Percentiles rank a stretch among this genome's conserved stretches.
Evolutionary conservation across 2,797 vertebrate genomes (phyloP).

Genomic region (Anolis apletophallus): DNA sequence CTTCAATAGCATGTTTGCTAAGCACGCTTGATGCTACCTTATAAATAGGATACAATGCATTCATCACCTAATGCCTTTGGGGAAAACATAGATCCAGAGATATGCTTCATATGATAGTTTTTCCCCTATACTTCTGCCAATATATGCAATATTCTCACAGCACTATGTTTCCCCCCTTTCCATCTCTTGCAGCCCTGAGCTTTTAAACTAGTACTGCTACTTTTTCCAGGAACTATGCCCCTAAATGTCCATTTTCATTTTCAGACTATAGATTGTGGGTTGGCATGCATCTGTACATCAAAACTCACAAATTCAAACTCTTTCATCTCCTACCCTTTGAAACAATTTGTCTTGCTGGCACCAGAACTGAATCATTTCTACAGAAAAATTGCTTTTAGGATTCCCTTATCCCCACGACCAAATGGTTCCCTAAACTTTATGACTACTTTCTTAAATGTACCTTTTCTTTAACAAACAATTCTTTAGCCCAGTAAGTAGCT

Average conservation of each 20-base stretch:
- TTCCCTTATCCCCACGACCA: constrained; percentile 22
- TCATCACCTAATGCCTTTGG: constrained; percentile 42
- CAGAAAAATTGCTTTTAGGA: constrained; percentile 38
- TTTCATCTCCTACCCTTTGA: constrained; percentile 51
- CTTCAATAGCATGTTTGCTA: constrained; percentile 54
- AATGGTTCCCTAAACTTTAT: constrained; percentile 61
- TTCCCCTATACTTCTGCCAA: constrained; percentile 42
- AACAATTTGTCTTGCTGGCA: constrained; percentile 54
- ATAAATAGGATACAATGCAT: constrained; percentile 50
- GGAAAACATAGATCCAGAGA: constrained; percentile 54
- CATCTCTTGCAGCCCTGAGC: constrained; percentile 47
- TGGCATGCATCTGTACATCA: constrained; percentile 27
- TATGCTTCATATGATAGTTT: constrained; percentile 54
- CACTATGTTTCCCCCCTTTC: constrained; percentile 22
- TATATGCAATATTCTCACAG: constrained; percentile 39
- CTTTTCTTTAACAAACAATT: constrained; percentile 63
- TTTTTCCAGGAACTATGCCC: constrained; percentile 53
- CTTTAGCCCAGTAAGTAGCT: constrained; percentile 48
- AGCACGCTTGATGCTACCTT: constrained; percentile 48
- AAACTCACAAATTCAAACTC: constrained; percentile 50
- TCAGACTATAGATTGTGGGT: constrained; percentile 39
- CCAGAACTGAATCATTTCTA: constrained; percentile 48
- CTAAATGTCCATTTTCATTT: constrained; percentile 61
- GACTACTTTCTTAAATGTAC: constrained; percentile 49
- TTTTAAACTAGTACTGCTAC: constrained; percentile 47